Evolutionary conservation across 2,113 vertebrate species (phyloP), one percentile per base, ranked within the genome.

Genomic region (Callorhinus ursinus): DNA sequence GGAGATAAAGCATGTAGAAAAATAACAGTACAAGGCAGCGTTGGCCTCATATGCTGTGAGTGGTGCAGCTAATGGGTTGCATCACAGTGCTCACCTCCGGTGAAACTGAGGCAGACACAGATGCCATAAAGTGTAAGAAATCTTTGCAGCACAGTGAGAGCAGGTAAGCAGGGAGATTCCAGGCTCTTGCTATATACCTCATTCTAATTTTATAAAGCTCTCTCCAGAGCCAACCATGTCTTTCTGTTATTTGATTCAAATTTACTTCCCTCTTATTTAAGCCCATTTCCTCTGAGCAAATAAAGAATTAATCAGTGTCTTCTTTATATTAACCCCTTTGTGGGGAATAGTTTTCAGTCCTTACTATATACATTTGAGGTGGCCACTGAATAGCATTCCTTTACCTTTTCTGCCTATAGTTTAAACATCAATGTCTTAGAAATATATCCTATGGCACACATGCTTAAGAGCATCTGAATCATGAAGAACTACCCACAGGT

Each of bases 211-310:
- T 95, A 85, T 67, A 94, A 95, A 95, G 31, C 51, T 93, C 69
- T 85, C 65, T 31, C 90, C 22, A 92, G 92, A 95, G 92, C 87
- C 74, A 94, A 72, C 83, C 79, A 46, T 26, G 57, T 82, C 90
- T 98, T 98, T 90, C 97, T 96, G 95, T 96, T 97, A 88, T 96
- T 96, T 79, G 72, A 93, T 90, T 96, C 83, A 91, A 91, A 67
- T 95, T 88, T 51, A 95, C 81, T 96, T 98, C 82, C 95, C 76
- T 98, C 90, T 82, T 87, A 88, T 79, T 93, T 88, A 96, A 88
- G 71, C 14, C 69, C 53, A 90, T 82, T 98, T 98, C 94, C 97
- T 96, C 63, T 90, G 16, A 94, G 57, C 76, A 96, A 97, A 96
- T 92, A 94, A 93, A 94, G 84, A 94, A 88, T 95, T 93, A 83